Evolutionary conservation across 2,888 invertebrate species (phyloP), one percentile per base, ranked within the genome.

Genomic region (Petrophora chlorosata): DNA sequence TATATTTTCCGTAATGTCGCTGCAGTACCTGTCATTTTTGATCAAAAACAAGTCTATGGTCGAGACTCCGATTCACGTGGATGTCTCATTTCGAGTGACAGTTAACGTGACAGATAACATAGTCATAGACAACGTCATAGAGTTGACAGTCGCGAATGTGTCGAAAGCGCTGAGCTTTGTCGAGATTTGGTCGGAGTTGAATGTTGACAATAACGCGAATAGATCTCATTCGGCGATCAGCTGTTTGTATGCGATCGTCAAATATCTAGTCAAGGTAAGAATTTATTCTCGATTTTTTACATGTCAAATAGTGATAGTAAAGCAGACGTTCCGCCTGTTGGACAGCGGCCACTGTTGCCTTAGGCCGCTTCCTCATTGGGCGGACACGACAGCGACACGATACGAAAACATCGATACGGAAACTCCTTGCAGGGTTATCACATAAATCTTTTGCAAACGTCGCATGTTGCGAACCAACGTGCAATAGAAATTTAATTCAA

Each of bases 41-140:
- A 90, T 91, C 0, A 90, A 90, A 52, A 89, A 90, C 56, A 88
- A 85, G 46, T 92, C 86, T 5, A 76, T 87, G 0, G 92, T 82
- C 1, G 88, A 89, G 49, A 82, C 79, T 8, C 77, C 91, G 19
- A 63, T 88, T 12, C 62, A 91, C 61, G 59, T 87, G 42, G 78
- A 92, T 8, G 87, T 88, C 1, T 89, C 89, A 0, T 90, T 89
- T 33, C 56, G 88, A 12, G 76, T 73, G 2, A 68, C 73, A 2
- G 65, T 67, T 3, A 57, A 71, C 2, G 74, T 78, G 12, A 73
- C 76, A 13, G 87, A 89, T 26, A 82, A 79, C 23, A 73, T 90
- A 0, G 74, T 83, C 0, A 82, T 89, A 9, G 85, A 90, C 44
- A 76, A 82, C 43, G 80, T 87, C n/a, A 73, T 88, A 5, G 61